Conservation (phyloP, 2,797 vertebrate genomes). For the Orestias chungarensis region DNA sequence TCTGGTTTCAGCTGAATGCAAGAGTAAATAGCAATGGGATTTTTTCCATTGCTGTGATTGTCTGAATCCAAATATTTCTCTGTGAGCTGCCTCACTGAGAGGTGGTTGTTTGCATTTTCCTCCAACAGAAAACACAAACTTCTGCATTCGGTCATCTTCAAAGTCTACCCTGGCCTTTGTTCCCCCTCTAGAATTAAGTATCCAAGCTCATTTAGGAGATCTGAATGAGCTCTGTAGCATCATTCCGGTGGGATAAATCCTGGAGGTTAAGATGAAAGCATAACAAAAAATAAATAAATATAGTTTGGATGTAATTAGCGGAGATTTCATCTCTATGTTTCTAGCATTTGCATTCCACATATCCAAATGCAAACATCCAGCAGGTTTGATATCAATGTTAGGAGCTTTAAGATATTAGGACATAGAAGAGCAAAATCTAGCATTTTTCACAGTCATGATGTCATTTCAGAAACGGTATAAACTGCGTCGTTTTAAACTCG, state of each 20-base stretch:
- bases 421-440: background rate
- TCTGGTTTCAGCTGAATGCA: background rate
- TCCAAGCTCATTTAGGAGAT: slow-evolving; percentile 25
- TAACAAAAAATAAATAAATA: no score
- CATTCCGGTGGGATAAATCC: slow-evolving; percentile 25
- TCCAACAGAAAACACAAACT: slow-evolving; percentile 15
- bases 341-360: background rate
- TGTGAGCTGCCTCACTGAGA: background rate
- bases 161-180: slow-evolving; percentile 29
- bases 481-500: slow-evolving; percentile 38
- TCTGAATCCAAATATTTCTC: slow-evolving; percentile 7
- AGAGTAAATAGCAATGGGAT: background rate
- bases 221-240: slow-evolving; percentile 10
- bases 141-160: slow-evolving; percentile 33
- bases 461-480: background rate
- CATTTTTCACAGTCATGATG: background rate
- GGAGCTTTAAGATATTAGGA: background rate
- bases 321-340: background rate
- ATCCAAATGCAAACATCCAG: background rate
- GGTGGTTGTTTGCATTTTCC: slow-evolving; percentile 4
- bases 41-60: background rate
- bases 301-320: background rate
- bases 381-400: background rate
- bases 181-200: slow-evolving; percentile 5
- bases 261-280: slow-evolving; percentile 10